These are phyloP conservation scores for Acromyrmex charruanus DNA, from an alignment of 1,140 invertebrate genomes.

Conservation along the genomic window DNA sequence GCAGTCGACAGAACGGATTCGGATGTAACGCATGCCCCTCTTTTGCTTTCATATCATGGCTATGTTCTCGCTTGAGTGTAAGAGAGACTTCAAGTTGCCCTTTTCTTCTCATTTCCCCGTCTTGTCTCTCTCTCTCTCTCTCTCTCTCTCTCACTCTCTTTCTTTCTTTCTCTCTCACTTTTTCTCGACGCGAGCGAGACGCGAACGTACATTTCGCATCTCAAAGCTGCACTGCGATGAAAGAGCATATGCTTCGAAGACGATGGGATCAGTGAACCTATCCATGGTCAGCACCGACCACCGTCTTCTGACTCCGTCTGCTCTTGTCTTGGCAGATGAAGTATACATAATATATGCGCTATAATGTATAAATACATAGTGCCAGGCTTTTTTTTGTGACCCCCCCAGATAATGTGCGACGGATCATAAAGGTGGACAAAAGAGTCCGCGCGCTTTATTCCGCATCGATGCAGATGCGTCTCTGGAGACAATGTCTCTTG, in stretches of 20 bases:
- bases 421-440: constrained; percentile 44
- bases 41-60: constrained; percentile 73
- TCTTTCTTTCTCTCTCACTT: not conserved
- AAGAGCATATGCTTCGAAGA: constrained; percentile 57
- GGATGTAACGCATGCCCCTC: constrained; percentile 65
- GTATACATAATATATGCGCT: constrained; percentile 49
- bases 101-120: constrained; percentile 1
- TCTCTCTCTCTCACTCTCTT: not conserved
- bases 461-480: not conserved
- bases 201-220: constrained; percentile 39
- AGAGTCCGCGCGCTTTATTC: constrained; percentile 29
- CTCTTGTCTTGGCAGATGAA: constrained; percentile 66
- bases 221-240: constrained; percentile 45
- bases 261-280: constrained; percentile 75
- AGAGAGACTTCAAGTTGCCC: constrained; percentile 45
- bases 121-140: not conserved
- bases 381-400: not conserved
- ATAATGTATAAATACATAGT: constrained; percentile 58
- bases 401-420: constrained; percentile 15
- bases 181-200: constrained; percentile 30
- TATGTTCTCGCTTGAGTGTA: constrained; percentile 47
- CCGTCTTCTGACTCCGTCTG: not conserved
- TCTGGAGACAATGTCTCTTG: not conserved
- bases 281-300: constrained; percentile 72
- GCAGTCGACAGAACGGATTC: constrained; percentile 42